phyloP scores from a whole-genome alignment of 2,797 vertebrate species.

The Poeciliopsis paucimaculata region DNA sequence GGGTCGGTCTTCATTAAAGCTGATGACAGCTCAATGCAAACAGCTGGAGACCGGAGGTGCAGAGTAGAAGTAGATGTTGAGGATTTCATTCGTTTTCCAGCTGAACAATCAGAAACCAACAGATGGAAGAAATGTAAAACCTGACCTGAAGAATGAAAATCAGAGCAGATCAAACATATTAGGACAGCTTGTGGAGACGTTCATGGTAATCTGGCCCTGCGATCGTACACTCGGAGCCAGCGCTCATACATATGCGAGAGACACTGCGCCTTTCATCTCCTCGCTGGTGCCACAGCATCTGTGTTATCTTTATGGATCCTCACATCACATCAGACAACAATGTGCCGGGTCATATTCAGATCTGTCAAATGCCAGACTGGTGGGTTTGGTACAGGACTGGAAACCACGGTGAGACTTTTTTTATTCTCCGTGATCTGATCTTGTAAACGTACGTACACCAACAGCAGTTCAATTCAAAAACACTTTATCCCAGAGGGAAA shows the following conservation, averaged over 20 bases:
- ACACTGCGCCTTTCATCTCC: constrained; percentile 52
- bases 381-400: constrained; percentile 26
- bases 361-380: constrained; percentile 48
- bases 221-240: constrained; percentile 38
- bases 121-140: not conserved
- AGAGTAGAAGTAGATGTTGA: not conserved
- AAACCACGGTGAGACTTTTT: constrained; percentile 20
- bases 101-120: not conserved
- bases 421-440: not conserved
- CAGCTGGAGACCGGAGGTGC: not conserved
- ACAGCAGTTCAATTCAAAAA: not conserved
- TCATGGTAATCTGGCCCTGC: constrained; percentile 28
- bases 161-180: not conserved
- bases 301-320: constrained; percentile 52
- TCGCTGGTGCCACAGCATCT: constrained; percentile 43
- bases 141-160: not conserved
- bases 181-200: constrained; percentile 1
- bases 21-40: not conserved
- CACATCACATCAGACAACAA: constrained; percentile 61
- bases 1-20: constrained; percentile 9
- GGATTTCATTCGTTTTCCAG: not conserved
- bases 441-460: not conserved
- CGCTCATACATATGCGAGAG: constrained; percentile 35
- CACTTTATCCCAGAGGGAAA: not conserved
- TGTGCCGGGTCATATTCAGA: constrained; percentile 54